phyloP scores from a whole-genome alignment of 2,888 invertebrate species.

The Plagodis dolabraria region DNA sequence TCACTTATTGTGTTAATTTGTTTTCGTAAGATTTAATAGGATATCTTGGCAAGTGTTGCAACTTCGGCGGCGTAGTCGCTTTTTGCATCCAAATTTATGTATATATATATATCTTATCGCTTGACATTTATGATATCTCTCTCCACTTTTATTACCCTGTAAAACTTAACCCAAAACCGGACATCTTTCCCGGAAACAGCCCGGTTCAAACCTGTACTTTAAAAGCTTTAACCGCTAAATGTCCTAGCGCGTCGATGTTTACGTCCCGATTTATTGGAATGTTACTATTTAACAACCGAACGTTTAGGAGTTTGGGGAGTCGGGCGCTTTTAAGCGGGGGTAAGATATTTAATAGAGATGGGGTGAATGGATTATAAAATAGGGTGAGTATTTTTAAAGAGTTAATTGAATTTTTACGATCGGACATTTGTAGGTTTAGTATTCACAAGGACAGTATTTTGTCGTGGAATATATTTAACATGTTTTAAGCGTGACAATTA shows the following conservation, averaged over 20 bases:
- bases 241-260: constrained; percentile 20
- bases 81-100: not conserved
- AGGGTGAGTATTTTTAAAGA: not conserved
- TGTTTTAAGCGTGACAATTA: too few species aligned
- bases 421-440: too few species aligned
- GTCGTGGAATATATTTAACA: too few species aligned
- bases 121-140: not conserved
- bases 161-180: not conserved
- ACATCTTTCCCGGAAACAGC: constrained; percentile 6
- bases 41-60: too few species aligned
- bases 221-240: constrained; percentile 7
- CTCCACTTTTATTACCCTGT: not conserved
- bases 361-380: not conserved
- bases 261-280: constrained; percentile 20
- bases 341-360: constrained; percentile 3
- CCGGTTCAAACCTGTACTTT: constrained; percentile 8
- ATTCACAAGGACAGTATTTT: too few species aligned
- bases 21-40: too few species aligned
- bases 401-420: not conserved
- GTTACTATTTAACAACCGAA: constrained; percentile 21
- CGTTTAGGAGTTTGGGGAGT: not conserved
- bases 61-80: too few species aligned
- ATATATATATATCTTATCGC: not conserved
- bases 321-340: constrained; percentile 22
- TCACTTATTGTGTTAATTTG: too few species aligned